Evolutionary conservation across 1,140 invertebrate species (phyloP), one percentile per base, ranked within the genome.

Genomic region (Hyles euphorbiae): DNA sequence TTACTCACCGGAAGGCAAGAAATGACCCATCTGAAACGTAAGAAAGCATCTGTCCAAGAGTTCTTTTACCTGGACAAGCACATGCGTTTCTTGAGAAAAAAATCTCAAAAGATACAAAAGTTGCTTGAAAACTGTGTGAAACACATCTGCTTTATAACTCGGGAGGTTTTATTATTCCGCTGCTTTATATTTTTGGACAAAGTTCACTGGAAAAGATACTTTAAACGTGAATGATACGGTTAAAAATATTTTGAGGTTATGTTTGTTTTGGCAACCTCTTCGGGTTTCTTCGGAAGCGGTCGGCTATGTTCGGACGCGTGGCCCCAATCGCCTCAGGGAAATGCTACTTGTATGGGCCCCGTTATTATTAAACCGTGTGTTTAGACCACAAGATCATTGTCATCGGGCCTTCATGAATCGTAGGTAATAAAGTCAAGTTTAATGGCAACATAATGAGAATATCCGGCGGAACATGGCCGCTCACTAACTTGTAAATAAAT

Each of bases 71-170:
- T 83, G 78, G 68, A 63, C 67, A 8, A 63, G 72, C 75, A 81
- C 75, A 80, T 83, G 80, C 70, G 70, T 76, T 73, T 68, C 78
- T 79, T 60, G 68, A 74, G 70, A 86, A 82, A 65, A 84, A 81
- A 76, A 67, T 70, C 76, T 74, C 67, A 76, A 78, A 81, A 78
- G 82, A 78, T 83, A 83, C 83, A 77, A 81, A 78, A 74, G 63
- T 81, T 73, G 67, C 73, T 78, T 68, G 58, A 71, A 75, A 71
- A 81, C 72, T 74, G 75, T 74, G 74, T 78, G 77, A 81, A 84
- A 79, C 70, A 77, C 83, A 87, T 81, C 83, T 87, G 83, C 81
- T 77, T 51, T 66, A 58, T 53, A 22, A 57, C 46, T 53, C 33
- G 8, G 36, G 22, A 1, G 2, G 36, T 40, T 40, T 40, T 40